These are phyloP conservation scores for Orthonychiurus folsomi DNA, from an alignment of 2,888 invertebrate genomes.

Conservation along the genomic window DNA sequence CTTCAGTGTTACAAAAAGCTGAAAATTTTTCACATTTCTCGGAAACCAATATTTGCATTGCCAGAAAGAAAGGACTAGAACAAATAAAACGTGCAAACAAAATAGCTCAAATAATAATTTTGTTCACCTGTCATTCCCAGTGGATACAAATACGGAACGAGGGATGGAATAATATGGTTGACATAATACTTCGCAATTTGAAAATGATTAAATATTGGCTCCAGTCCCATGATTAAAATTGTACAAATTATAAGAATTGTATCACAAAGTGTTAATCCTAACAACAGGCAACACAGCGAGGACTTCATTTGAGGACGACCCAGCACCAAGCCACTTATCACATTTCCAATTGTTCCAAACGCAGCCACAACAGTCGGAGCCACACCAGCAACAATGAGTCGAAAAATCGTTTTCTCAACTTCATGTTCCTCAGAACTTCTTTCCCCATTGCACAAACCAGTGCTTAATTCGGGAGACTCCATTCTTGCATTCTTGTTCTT, in stretches of 20 bases:
- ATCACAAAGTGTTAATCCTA: conserved; percentile 86
- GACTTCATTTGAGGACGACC: conserved; percentile 89
- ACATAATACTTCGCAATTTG: neutral
- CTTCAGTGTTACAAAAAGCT: no score
- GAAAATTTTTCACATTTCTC: no score
- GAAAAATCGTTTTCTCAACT: neutral
- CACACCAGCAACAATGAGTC: conserved; percentile 5
- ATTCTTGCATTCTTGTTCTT: neutral
- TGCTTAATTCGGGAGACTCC: neutral
- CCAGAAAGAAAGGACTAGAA: no score
- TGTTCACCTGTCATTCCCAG: conserved; percentile 5
- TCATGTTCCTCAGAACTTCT: neutral
- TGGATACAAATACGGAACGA: conserved; percentile 43
- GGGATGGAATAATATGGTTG: neutral
- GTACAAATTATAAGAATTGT: conserved; percentile 78
- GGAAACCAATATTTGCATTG: no score
- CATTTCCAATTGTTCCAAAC: conserved; percentile 78
- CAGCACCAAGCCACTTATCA: conserved; percentile 78
- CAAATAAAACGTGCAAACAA: no score
- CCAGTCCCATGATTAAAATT: conserved; percentile 50
- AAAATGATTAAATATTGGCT: neutral
- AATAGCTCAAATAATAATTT: no score
- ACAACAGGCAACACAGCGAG: conserved; percentile 85
- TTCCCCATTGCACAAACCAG: neutral
- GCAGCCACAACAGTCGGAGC: conserved; percentile 56